Percentiles rank a stretch among this genome's conserved stretches.
phyloP scores from a whole-genome alignment of 2,113 vertebrate species.

The Drymodes brunneopygia region DNA sequence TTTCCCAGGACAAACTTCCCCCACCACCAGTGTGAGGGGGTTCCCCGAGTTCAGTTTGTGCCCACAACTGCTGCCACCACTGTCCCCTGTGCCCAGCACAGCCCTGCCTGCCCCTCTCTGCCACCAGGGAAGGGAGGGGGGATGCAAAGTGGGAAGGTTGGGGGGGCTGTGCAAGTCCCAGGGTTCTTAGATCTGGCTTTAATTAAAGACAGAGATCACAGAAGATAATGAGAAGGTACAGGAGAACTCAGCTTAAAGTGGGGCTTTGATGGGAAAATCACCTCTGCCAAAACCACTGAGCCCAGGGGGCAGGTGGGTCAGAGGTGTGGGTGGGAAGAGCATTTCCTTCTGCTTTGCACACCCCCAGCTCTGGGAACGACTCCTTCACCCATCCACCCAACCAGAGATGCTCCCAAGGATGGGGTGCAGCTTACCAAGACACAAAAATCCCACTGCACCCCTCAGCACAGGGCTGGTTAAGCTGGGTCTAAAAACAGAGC shows the following conservation, averaged over 20 bases:
- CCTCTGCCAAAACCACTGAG: not conserved
- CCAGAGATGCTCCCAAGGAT: accelerated
- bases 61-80: not conserved
- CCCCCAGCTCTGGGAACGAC: not conserved
- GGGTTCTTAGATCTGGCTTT: not conserved
- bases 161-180: not conserved
- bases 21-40: accelerated
- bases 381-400: not conserved
- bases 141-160: not conserved
- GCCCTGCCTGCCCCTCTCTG: not conserved
- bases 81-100: not conserved
- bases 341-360: not conserved
- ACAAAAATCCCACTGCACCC: not conserved
- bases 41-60: not conserved
- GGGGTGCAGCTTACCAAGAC: not conserved
- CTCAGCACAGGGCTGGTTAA: not conserved
- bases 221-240: not conserved
- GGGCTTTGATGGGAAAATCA: not conserved
- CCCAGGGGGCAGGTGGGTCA: not conserved
- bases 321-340: not conserved
- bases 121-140: not conserved
- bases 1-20: not conserved
- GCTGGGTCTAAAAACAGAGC: accelerated
- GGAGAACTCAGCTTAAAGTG: not conserved
- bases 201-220: not conserved